A percentile compares a stretch with the other conserved stretches of the same genome.
These are phyloP conservation scores for Dinoponera quadriceps DNA, from an alignment of 1,140 invertebrate genomes.

Conservation along the genomic window DNA sequence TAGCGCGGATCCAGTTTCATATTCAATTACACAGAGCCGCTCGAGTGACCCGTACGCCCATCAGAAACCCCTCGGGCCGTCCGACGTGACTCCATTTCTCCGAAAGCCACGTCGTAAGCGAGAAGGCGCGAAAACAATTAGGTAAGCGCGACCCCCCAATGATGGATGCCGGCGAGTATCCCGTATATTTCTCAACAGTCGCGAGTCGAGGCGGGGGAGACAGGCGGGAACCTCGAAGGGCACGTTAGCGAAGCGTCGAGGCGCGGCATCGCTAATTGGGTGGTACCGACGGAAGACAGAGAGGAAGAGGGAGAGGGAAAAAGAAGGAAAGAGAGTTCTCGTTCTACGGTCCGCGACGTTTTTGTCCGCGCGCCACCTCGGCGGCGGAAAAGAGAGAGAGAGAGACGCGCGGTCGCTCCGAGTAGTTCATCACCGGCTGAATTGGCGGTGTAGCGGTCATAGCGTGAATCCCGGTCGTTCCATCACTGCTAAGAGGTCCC, in stretches of 20 bases:
- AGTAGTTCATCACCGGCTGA: slow-evolving; percentile 77
- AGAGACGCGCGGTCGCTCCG: slow-evolving; percentile 42
- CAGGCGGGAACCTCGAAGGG: background rate
- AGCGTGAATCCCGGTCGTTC: slow-evolving; percentile 77
- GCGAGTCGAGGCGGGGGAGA: background rate
- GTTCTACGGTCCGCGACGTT: slow-evolving; percentile 52
- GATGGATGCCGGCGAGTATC: slow-evolving; percentile 19
- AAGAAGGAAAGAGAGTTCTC: slow-evolving; percentile 5
- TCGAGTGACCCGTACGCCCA: no score
- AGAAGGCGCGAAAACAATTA: slow-evolving; percentile 33
- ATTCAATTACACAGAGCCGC: background rate
- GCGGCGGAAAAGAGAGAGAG: slow-evolving; percentile 15
- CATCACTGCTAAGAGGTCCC: slow-evolving; percentile 76
- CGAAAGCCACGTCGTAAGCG: background rate
- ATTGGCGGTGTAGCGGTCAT: slow-evolving; percentile 80
- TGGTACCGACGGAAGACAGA: slow-evolving; percentile 19
- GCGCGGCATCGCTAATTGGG: slow-evolving; percentile 69
- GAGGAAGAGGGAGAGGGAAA: slow-evolving; percentile 14
- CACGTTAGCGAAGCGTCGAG: slow-evolving; percentile 45
- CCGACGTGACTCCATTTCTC: slow-evolving; percentile 1
- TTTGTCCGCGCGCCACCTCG: slow-evolving; percentile 44
- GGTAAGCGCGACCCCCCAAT: slow-evolving; percentile 23
- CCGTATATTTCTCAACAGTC: slow-evolving; percentile 37
- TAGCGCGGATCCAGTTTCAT: background rate
- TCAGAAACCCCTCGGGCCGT: background rate